Percentiles rank a stretch among this genome's conserved stretches.
Evolutionary conservation across 1,140 invertebrate species (phyloP).

Genomic region (Eumaeus atala): DNA sequence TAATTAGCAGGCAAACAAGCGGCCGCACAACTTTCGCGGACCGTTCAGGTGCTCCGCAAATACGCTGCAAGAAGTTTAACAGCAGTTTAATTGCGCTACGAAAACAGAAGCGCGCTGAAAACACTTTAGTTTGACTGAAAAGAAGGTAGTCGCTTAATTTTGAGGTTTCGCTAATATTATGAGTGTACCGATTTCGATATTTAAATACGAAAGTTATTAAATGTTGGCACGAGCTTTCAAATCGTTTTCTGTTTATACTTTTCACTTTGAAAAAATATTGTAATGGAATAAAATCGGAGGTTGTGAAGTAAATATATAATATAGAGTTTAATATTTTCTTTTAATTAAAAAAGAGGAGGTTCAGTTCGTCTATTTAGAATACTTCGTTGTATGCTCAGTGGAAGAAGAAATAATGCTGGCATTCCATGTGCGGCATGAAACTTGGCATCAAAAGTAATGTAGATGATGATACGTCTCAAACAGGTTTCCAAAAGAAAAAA

Average conservation of each 20-base stretch:
- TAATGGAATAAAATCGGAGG: no score
- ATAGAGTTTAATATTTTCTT: no score
- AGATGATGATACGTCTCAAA: no score
- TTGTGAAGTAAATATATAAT: no score
- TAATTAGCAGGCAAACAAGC: constrained; percentile 75
- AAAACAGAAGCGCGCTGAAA: constrained; percentile 69
- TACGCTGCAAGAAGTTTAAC: constrained; percentile 70
- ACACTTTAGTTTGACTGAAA: constrained; percentile 64
- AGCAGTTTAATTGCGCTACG: constrained; percentile 71
- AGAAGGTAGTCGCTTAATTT: constrained; percentile 57
- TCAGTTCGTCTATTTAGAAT: no score
- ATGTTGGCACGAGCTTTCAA: not conserved
- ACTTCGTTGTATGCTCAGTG: no score
- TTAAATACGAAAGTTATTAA: constrained; percentile 9
- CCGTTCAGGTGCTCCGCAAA: constrained; percentile 69
- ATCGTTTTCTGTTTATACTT: not conserved
- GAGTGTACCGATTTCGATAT: not conserved
- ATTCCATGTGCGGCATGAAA: no score
- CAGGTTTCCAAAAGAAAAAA: no score
- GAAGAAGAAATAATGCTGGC: no score
- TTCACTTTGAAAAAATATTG: not conserved
- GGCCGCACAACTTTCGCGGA: constrained; percentile 56
- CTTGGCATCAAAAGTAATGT: no score
- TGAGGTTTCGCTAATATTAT: constrained; percentile 35
- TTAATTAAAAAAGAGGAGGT: no score